phyloP scores from a whole-genome alignment of 1,140 invertebrate species.

The Rhagoletis zephyria region DNA sequence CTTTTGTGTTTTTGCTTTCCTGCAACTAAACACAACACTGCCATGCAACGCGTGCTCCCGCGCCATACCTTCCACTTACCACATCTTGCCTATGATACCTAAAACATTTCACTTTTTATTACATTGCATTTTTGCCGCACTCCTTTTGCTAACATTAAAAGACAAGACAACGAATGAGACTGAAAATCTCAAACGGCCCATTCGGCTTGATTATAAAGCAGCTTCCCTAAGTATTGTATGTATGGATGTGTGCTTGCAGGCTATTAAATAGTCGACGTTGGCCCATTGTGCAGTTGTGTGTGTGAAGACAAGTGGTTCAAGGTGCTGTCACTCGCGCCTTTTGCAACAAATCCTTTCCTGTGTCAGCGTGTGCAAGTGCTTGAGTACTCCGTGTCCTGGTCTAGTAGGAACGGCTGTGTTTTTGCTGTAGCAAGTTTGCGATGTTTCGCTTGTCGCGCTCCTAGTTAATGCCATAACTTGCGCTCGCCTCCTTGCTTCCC shows the following conservation, averaged over 20 bases:
- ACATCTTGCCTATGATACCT: not conserved
- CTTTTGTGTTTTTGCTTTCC: not conserved
- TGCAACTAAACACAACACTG: not conserved
- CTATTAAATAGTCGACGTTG: not conserved
- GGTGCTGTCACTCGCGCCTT: not conserved
- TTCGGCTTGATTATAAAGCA: slow-evolving; percentile 22
- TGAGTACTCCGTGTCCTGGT: not conserved
- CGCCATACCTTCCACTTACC: not conserved
- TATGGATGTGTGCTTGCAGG: not conserved
- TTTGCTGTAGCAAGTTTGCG: not conserved
- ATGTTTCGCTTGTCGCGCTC: not conserved
- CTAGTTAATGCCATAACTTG: not conserved
- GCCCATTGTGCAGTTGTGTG: slow-evolving; percentile 2
- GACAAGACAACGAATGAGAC: not conserved
- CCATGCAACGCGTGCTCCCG: not conserved
- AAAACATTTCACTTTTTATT: slow-evolving; percentile 43
- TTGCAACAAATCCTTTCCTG: not conserved
- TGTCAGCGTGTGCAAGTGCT: not conserved
- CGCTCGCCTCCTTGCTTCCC: not conserved
- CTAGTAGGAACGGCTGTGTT: not conserved
- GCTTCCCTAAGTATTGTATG: not conserved
- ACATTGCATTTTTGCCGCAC: not conserved
- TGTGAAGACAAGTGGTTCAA: slow-evolving; percentile 14
- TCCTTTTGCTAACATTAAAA: not conserved
- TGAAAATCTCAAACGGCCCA: slow-evolving; percentile 9